A percentile compares a stretch with the other conserved stretches of the same genome.
phyloP scores from a whole-genome alignment of 1,140 invertebrate species.

The Magallana angulata region DNA sequence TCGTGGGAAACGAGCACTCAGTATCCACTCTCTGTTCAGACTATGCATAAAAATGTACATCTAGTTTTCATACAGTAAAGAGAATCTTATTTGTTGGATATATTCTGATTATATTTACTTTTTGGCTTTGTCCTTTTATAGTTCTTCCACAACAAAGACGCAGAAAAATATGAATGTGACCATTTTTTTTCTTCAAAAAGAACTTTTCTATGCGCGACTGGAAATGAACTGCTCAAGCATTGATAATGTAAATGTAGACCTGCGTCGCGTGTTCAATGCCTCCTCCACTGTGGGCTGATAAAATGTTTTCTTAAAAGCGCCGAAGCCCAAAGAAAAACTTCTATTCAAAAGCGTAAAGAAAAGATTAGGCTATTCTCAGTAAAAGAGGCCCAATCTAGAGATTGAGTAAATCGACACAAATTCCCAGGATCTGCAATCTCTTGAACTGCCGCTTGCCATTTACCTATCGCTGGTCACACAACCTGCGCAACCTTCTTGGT shows the following conservation, averaged over 20 bases:
- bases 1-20: too few species aligned
- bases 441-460: slow-evolving; percentile 2
- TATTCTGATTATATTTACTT: too few species aligned
- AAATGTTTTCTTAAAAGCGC: slow-evolving; percentile 14
- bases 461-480: not conserved
- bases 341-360: slow-evolving; percentile 15
- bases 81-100: too few species aligned
- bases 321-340: not conserved
- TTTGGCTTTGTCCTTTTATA: too few species aligned
- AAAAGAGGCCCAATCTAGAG: not conserved
- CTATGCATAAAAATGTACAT: too few species aligned
- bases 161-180: too few species aligned
- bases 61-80: too few species aligned
- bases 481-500: not conserved
- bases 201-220: not conserved
- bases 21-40: too few species aligned
- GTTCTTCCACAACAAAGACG: too few species aligned
- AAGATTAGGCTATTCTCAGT: not conserved
- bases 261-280: slow-evolving; percentile 3
- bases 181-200: not conserved
- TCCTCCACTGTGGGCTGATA: not conserved
- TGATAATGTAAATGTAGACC: slow-evolving; percentile 4
- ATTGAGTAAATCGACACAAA: not conserved
- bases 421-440: slow-evolving; percentile 19
- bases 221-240: not conserved